Evolutionary conservation across 1,140 invertebrate species (phyloP).

Genomic region (Drosophila ironensis): DNA sequence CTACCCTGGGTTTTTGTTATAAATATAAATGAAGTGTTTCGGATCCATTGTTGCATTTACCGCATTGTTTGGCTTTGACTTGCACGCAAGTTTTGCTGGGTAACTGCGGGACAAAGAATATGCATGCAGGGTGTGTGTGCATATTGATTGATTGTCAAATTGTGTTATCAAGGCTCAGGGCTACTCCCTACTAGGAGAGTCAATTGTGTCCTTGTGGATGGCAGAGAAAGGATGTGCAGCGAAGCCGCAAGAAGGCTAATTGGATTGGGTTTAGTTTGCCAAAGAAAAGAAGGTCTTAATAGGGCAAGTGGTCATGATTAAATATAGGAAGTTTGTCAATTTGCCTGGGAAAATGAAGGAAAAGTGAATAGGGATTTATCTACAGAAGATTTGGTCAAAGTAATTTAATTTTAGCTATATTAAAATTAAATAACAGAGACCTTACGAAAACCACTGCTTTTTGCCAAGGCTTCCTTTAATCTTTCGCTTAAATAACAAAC

Average conservation of each 20-base stretch:
- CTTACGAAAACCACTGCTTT: neutral
- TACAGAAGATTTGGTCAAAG: too few relatives aligned
- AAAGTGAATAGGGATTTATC: neutral
- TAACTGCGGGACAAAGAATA: constrained; percentile 23
- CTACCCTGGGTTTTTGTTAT: constrained; percentile 32
- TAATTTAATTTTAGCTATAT: too few relatives aligned
- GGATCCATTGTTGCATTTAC: constrained; percentile 55
- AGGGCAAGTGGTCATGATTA: neutral
- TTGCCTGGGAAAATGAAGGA: neutral
- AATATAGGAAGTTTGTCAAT: constrained; percentile 8
- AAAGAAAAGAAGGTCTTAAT: neutral
- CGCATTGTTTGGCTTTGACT: constrained; percentile 66
- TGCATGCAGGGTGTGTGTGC: constrained; percentile 8
- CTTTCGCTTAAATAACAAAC: neutral
- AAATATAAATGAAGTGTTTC: constrained; percentile 72
- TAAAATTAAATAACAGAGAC: too few relatives aligned
- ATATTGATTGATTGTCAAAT: constrained; percentile 73
- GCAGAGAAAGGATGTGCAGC: neutral
- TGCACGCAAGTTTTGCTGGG: neutral
- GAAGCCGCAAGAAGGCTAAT: constrained; percentile 29
- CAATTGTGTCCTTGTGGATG: constrained; percentile 24
- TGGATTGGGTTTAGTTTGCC: constrained; percentile 15
- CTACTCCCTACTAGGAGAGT: constrained; percentile 8
- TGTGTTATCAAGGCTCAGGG: constrained; percentile 41
- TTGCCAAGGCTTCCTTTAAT: constrained; percentile 7